These are phyloP conservation scores for Ypsolopha scabrella DNA, from an alignment of 2,888 invertebrate genomes.

Conservation along the genomic window DNA sequence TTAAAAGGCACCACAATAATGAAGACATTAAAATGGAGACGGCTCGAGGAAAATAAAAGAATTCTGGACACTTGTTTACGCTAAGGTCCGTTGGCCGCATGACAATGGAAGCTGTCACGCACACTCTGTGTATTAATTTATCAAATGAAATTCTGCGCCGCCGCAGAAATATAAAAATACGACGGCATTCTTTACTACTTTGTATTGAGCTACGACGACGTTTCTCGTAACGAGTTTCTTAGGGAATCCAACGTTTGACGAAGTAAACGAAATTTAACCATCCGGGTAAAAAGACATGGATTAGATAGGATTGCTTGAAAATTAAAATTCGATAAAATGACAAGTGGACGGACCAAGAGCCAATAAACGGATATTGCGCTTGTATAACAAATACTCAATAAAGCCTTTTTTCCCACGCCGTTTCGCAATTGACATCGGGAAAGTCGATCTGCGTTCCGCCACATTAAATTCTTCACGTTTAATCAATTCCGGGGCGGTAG, in stretches of 20 bases:
- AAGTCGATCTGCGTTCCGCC: slow-evolving; percentile 38
- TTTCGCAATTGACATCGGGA: slow-evolving; percentile 36
- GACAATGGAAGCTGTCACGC: slow-evolving; percentile 23
- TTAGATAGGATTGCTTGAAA: slow-evolving; percentile 21
- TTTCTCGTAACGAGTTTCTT: background rate
- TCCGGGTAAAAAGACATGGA: no score
- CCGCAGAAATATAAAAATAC: background rate
- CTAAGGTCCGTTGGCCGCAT: slow-evolving; percentile 17
- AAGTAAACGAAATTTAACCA: no score
- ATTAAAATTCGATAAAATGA: slow-evolving; percentile 34
- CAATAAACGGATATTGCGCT: slow-evolving; percentile 43
- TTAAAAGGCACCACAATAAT: slow-evolving; percentile 7
- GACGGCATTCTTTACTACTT: background rate
- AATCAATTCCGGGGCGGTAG: slow-evolving; percentile 46
- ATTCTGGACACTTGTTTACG: slow-evolving; percentile 17
- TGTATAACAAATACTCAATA: slow-evolving; percentile 38
- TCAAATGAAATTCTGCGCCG: slow-evolving; percentile 6
- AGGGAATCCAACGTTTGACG: no score
- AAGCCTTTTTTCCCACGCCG: slow-evolving; percentile 38
- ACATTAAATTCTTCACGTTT: slow-evolving; percentile 60
- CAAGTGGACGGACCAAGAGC: slow-evolving; percentile 31
- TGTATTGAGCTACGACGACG: background rate
- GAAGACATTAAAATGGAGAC: slow-evolving; percentile 11
- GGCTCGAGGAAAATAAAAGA: slow-evolving; percentile 17
- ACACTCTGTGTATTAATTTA: slow-evolving; percentile 18